Conservation (phyloP, 1,140 invertebrate species). For the Apis mellifera region DNA sequence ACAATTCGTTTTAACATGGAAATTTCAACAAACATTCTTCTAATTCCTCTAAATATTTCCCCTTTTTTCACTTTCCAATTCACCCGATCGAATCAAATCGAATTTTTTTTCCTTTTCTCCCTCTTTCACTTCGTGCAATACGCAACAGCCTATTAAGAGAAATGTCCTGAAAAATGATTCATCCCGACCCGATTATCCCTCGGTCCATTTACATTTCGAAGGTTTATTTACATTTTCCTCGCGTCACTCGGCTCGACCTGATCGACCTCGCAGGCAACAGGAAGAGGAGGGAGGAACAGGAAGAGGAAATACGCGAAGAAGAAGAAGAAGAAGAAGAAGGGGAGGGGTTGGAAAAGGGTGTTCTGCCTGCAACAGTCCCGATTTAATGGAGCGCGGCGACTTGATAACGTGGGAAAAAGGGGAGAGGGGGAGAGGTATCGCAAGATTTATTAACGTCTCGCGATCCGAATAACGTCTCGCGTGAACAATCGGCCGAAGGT, state of each 20-base stretch:
- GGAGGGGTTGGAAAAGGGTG: neutral
- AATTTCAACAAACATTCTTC: no score
- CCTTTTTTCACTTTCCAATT: no score
- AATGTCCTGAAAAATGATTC: neutral
- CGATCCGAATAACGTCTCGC: constrained; percentile 45
- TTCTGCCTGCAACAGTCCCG: constrained; percentile 13
- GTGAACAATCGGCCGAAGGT: neutral
- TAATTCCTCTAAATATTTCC: no score
- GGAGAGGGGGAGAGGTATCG: constrained; percentile 35
- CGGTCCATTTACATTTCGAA: constrained; percentile 19
- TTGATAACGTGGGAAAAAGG: constrained; percentile 53
- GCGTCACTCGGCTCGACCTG: neutral
- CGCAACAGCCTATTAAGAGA: neutral
- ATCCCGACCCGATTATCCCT: neutral
- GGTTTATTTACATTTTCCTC: constrained; percentile 27
- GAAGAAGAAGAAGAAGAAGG: neutral
- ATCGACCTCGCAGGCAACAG: neutral
- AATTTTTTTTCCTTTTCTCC: no score
- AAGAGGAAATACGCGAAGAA: neutral
- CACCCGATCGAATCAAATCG: neutral
- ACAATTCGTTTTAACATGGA: no score
- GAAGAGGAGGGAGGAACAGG: no score
- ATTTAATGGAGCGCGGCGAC: constrained; percentile 65
- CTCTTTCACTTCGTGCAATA: neutral
- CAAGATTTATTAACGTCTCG: constrained; percentile 65